Conservation (phyloP, 2,113 vertebrate species). For the Siniperca knerii region DNA sequence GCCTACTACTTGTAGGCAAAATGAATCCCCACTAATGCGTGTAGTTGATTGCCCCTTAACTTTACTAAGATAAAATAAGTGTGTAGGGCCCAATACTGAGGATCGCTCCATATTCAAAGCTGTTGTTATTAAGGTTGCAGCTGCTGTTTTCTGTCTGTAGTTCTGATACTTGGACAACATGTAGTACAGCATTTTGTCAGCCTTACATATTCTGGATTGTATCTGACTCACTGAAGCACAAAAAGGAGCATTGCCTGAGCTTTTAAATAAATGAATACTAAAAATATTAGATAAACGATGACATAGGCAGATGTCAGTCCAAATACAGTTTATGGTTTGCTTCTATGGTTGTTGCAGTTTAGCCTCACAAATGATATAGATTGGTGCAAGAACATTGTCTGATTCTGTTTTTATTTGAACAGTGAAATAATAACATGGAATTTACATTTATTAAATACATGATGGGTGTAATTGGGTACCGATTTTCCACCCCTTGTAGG, state of each 20-base stretch:
- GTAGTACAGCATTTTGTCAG: neutral
- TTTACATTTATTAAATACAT: no score
- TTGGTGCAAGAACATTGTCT: neutral
- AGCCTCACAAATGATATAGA: neutral
- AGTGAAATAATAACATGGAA: no score
- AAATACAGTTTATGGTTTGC: neutral
- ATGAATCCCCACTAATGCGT: neutral
- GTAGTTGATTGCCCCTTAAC: neutral
- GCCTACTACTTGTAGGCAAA: neutral
- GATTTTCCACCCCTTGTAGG: neutral
- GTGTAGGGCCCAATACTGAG: neutral
- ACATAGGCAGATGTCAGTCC: neutral
- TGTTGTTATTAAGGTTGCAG: conserved; percentile 11
- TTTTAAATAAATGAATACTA: neutral
- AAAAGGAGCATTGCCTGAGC: no score
- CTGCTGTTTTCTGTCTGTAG: neutral
- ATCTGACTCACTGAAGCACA: neutral
- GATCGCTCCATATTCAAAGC: neutral
- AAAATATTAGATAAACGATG: neutral
- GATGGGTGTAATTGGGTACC: no score
- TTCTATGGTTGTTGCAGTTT: neutral
- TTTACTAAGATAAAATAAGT: neutral
- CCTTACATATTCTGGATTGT: neutral
- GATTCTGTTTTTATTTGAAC: neutral
- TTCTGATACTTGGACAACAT: neutral